Evolutionary conservation across 2,797 vertebrate genomes (phyloP).

Genomic region (Gymnopithys bicolor): DNA sequence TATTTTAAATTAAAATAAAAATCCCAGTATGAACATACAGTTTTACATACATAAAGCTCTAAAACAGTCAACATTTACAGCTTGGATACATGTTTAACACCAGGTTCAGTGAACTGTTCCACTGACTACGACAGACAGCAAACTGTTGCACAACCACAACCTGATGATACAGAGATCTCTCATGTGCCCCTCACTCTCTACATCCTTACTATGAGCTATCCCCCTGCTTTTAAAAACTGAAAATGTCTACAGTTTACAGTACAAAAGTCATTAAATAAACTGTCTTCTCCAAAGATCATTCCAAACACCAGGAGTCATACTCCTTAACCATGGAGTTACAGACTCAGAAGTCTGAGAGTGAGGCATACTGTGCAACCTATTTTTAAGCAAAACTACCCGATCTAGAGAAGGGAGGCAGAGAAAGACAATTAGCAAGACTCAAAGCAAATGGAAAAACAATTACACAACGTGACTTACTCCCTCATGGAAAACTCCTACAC

Average conservation of each 20-base stretch:
- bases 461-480: not conserved
- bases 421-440: conserved; percentile 12
- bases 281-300: not conserved
- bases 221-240: not conserved
- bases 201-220: not conserved
- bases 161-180: not conserved
- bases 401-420: not conserved
- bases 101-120: not conserved
- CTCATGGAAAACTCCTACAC: not conserved
- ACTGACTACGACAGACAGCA: not conserved
- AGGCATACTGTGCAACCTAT: conserved; percentile 33
- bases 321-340: conserved; percentile 11
- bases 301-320: conserved; percentile 26
- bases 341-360: not conserved
- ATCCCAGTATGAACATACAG: not conserved
- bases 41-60: not conserved
- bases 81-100: not conserved
- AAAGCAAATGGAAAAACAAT: conserved; percentile 38
- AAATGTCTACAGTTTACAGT: conserved; percentile 10
- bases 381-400: conserved; percentile 33
- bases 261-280: conserved; percentile 37
- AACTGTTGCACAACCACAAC: not conserved
- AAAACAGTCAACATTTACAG: not conserved
- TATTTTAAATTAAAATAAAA: not conserved
- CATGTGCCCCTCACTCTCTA: not conserved